Percentiles rank a stretch among this genome's conserved stretches.
Evolutionary conservation across 1,140 invertebrate genomes (phyloP).

Genomic region (Gryon sp.): DNA sequence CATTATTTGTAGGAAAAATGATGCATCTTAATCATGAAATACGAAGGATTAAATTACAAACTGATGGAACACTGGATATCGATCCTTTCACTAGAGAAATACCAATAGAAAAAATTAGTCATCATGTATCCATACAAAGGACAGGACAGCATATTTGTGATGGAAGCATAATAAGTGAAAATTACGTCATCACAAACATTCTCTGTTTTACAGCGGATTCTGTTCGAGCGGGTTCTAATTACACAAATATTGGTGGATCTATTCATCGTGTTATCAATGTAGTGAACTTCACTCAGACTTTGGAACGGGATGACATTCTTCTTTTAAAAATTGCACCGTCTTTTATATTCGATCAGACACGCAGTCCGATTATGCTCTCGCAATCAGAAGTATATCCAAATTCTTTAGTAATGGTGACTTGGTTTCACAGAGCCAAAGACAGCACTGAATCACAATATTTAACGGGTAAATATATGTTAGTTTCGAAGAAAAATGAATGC

Average conservation of each 20-base stretch:
- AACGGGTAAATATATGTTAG: conserved; percentile 6
- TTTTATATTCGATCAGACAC: neutral
- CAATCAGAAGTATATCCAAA: neutral
- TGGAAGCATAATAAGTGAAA: conserved; percentile 15
- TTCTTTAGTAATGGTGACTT: neutral
- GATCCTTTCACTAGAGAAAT: too few relatives aligned
- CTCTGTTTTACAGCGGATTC: neutral
- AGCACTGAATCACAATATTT: neutral
- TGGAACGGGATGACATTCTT: neutral
- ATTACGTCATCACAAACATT: conserved; percentile 5
- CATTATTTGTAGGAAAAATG: too few relatives aligned
- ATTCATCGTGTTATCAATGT: neutral
- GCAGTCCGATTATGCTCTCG: neutral
- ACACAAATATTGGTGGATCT: conserved; percentile 5
- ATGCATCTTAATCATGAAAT: too few relatives aligned
- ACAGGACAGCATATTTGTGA: neutral
- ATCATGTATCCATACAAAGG: conserved; percentile 14
- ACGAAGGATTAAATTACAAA: too few relatives aligned
- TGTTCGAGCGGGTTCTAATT: conserved; percentile 8
- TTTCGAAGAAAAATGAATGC: neutral
- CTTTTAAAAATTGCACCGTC: conserved; percentile 6
- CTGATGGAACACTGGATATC: too few relatives aligned
- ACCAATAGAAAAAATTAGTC: neutral
- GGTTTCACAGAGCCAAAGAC: neutral
- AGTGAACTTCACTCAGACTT: neutral